Evolutionary conservation across 2,888 invertebrate genomes (phyloP).

Genomic region (Hemaris fuciformis): DNA sequence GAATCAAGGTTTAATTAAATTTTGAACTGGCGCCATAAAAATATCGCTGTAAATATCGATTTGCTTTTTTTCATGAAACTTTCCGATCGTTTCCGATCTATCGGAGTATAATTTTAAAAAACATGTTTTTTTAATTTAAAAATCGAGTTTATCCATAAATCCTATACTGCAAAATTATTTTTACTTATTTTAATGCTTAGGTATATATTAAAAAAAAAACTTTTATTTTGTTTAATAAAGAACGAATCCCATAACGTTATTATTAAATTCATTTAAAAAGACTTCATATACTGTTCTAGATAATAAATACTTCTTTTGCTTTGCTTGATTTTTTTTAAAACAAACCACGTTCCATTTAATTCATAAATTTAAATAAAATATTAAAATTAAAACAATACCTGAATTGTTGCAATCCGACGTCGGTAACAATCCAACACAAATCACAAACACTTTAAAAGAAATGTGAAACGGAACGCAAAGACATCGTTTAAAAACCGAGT

Average conservation of each 20-base stretch:
- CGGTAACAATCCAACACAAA: not conserved
- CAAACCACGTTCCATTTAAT: not conserved
- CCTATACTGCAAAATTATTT: no score
- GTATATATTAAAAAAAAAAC: no score
- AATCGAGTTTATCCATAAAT: no score
- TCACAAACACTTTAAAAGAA: conserved; percentile 16
- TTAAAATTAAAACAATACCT: conserved; percentile 16
- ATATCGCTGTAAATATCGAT: conserved; percentile 5
- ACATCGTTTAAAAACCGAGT: conserved; percentile 13
- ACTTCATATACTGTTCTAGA: no score
- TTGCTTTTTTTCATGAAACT: not conserved
- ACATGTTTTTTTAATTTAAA: not conserved
- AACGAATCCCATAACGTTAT: not conserved
- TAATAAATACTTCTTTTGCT: not conserved
- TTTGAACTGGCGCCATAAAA: conserved; percentile 8
- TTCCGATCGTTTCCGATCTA: not conserved
- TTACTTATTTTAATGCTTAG: no score
- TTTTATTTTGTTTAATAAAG: no score
- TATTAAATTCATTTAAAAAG: not conserved
- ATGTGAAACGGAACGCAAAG: conserved; percentile 15
- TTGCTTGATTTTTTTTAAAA: not conserved
- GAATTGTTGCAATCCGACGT: conserved; percentile 19
- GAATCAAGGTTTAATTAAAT: conserved; percentile 16
- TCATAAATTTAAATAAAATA: not conserved
- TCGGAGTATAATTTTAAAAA: not conserved